Evolutionary conservation across 2,797 vertebrate genomes (phyloP), one percentile per base, ranked within the genome.

Genomic region (Epinephelus awoara): DNA sequence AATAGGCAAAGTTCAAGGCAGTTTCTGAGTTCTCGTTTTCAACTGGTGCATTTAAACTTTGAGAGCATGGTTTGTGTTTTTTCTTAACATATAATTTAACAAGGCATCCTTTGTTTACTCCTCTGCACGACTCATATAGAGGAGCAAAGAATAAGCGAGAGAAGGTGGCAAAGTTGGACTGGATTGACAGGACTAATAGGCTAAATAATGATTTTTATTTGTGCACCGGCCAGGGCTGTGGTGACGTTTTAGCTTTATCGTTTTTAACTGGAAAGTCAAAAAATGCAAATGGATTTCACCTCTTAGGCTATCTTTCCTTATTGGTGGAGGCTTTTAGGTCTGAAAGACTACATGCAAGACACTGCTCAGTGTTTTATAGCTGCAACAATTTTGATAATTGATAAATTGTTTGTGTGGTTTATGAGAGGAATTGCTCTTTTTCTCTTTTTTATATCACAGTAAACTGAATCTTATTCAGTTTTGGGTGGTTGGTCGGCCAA

Each of bases 131-230:
- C 38, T 58, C 40, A 0, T 67, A 59, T 21, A 40, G 27, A 44
- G 50, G 50, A n/a, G 21, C 19, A 59, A 34, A 71, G 44, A 66
- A 54, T 58, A 44, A 51, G 29, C 2, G 13, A 23, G 25, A 66
- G 46, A 59, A 52, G 17, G 44, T 83, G 59, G 42, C 18, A 52
- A n/a, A 47, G 34, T 19, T 1, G 14, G 12, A n/a, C 19, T 50
- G 68, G 56, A 61, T 44, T 68, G 63, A 73, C 38, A 47, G 21
- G 19, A 34, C 47, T 67, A 51, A 79, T 17, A 25, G 50, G 25
- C 57, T 55, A 29, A 72, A 69, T 75, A 56, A 54, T 75, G 19
- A 21, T 79, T 49, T 69, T 38, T 27, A 2, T 74, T 2, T n/a
- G 4, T 25, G 14, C 21, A 34, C 34, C 25, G 18, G 38, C n/a